Base-by-base conservation (phyloP, 2,113 vertebrate species). In the Ivindomyrus marchei region DNA sequence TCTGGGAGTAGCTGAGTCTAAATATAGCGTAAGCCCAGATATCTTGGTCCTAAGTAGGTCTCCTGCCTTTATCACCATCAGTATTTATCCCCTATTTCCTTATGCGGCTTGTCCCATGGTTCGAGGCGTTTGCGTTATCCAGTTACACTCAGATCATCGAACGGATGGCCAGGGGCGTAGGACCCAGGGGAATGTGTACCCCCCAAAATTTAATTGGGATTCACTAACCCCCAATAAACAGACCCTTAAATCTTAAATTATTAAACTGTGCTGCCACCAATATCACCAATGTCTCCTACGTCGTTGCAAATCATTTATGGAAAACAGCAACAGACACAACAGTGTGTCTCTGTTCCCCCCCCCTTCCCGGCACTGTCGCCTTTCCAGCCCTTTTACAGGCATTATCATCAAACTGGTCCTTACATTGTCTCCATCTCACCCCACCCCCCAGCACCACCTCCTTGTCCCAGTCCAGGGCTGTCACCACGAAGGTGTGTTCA, bases 1-100 rank as follows among this genome's bases (percentile, higher is more conserved):
- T 95, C 93, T 93, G 94, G 93, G 94, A 95, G 87, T 87, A 95
- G 96, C 96, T 96, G 95, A 58, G 95, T 96, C 95, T 96, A 95
- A 95, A 96, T 96, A 96, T 96, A 96, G 95, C 95, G 96, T 95
- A 95, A 95, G 94, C 95, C 95, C 95, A 53, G 96, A 86, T 89
- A 89, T 91, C 83, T 85, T 19, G 31, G 90, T 21, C 27, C 53
- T 49, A 89, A 85, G 88, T 15, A 84, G 87, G 87, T 49, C 27
- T 66, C 50, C 36, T 56, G 27, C 42, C 50, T 88, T 90, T 88
- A 88, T 90, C 87, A 8, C 47, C 52, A 27, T 66, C 45, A 74
- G 50, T 49, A 24, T 90, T 84, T 85, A 85, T 66, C 66, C 46
- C 52, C 77, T 47, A 80, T 15, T 56, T 52, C 86, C n/a, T 47